phyloP scores from a whole-genome alignment of 2,888 invertebrate genomes.

The Antheraea yamamai region DNA sequence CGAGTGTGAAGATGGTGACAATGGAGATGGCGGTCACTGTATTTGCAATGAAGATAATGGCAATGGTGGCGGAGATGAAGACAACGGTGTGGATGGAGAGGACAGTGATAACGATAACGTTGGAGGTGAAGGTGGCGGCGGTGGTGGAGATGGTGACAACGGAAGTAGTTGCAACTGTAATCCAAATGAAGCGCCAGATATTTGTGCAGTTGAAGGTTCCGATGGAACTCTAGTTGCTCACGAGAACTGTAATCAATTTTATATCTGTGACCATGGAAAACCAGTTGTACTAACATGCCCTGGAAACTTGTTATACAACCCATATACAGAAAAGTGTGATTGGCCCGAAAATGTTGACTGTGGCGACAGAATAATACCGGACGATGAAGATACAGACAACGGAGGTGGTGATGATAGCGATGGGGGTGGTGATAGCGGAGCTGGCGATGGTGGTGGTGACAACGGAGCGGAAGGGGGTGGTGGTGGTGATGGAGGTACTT shows the following conservation, averaged over 20 bases:
- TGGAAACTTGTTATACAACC: slow-evolving; percentile 37
- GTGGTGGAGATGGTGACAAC: slow-evolving; percentile 18
- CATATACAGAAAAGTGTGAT: slow-evolving; percentile 39
- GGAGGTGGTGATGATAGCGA: slow-evolving; percentile 13
- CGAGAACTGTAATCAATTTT: slow-evolving; percentile 49
- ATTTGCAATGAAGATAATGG: slow-evolving; percentile 11
- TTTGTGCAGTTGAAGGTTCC: slow-evolving; percentile 38
- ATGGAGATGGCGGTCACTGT: slow-evolving; percentile 18
- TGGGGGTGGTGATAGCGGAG: slow-evolving; percentile 22
- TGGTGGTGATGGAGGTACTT: slow-evolving; percentile 20
- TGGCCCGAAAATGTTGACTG: slow-evolving; percentile 45
- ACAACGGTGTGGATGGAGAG: too few species aligned
- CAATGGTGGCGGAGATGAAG: slow-evolving; percentile 17
- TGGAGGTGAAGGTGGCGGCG: slow-evolving; percentile 17
- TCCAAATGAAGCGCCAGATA: slow-evolving; percentile 38
- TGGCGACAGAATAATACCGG: slow-evolving; percentile 34
- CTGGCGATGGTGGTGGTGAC: slow-evolving; percentile 14
- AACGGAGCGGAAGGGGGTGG: slow-evolving; percentile 11
- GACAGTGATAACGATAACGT: too few species aligned
- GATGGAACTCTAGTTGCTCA: slow-evolving; percentile 42
- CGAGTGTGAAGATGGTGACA: slow-evolving; percentile 19
- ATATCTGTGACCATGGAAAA: slow-evolving; percentile 38
- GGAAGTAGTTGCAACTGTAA: slow-evolving; percentile 38
- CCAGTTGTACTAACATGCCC: slow-evolving; percentile 37
- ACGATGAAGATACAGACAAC: slow-evolving; percentile 26